These are phyloP conservation scores for Acrossocheilus wenchowensis DNA, from an alignment of 2,797 vertebrate species.

Conservation along the genomic window DNA sequence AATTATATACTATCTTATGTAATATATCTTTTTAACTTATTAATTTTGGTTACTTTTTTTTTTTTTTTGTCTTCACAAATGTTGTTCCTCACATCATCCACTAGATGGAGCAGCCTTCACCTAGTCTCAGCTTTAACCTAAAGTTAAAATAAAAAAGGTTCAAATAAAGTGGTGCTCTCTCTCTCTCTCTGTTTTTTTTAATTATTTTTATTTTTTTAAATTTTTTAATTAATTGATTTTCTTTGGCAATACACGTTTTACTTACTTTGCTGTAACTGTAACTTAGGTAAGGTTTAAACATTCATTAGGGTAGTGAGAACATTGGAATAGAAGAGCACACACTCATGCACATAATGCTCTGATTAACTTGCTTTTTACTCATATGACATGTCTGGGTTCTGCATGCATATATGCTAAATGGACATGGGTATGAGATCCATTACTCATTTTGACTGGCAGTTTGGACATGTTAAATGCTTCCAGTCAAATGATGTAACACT, in stretches of 20 bases:
- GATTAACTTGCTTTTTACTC: conserved; percentile 43
- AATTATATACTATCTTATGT: not conserved
- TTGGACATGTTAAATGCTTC: conserved; percentile 46
- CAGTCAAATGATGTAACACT: conserved; percentile 44
- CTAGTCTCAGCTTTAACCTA: not conserved
- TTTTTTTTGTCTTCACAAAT: not conserved
- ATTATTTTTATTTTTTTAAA: no score
- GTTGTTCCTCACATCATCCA: conserved; percentile 17
- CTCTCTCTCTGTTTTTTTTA: no score
- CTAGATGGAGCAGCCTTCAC: conserved; percentile 32
- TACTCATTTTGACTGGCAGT: conserved; percentile 54
- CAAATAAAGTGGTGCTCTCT: not conserved
- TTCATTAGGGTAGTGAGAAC: not conserved
- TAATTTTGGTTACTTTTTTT: not conserved
- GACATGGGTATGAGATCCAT: conserved; percentile 43
- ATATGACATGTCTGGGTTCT: conserved; percentile 20
- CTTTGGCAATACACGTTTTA: not conserved
- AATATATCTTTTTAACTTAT: conserved; percentile 10
- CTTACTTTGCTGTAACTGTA: conserved; percentile 17
- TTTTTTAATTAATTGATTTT: not conserved
- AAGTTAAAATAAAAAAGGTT: not conserved
- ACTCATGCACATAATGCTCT: conserved; percentile 32
- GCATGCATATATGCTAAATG: conserved; percentile 41
- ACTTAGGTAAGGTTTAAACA: not conserved
- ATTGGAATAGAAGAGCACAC: not conserved